Evolutionary conservation across 2,797 vertebrate species (phyloP), one percentile per base, ranked within the genome.

Genomic region (Hydrocynus forskahlii): DNA sequence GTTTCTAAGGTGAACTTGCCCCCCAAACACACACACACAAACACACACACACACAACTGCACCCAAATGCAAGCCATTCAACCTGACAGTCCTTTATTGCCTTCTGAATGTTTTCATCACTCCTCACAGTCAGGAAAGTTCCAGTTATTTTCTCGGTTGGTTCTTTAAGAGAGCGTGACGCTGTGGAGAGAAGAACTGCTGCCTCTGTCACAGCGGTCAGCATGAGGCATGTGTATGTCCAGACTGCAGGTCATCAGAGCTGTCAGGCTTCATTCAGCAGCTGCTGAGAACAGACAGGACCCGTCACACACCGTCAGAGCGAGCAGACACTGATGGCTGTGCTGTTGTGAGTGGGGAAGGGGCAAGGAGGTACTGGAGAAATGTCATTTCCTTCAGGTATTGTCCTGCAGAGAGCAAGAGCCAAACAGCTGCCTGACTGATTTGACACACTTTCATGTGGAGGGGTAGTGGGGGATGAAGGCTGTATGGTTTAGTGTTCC

Each of bases 21-120:
- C n/a, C 69, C 35, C n/a, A 60, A 4, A 45, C 72, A 4, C 75
- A 76, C 19, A 54, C 75, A 66, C 62, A 40, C 21, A n/a, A 45
- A 21, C 23, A 55, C 25, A 6, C n/a, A 45, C 76, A 19, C 4
- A 8, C n/a, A 43, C 52, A 10, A 4, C 4, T 5, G 17, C 16
- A 17, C 52, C 16, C 29, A 29, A 14, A 54, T 10, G 9, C 48
- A 17, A 25, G 9, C 25, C 54, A 57, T n/a, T 57, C 19, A 57
- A 57, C 6, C 19, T 21, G 54, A 29, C 60, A 62, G 9, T 13
- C 60, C 60, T 21, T n/a, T 57, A 57, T 57, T 57, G 17, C 54
- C 54, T 21, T 17, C 19, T 57, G 54, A 57, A 57, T 13, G 7
- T 1, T 60, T 60, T 25, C 57, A 21, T 21, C 55, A 25, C n/a